phyloP scores from a whole-genome alignment of 2,113 vertebrate genomes.

The Ondatra zibethicus region DNA sequence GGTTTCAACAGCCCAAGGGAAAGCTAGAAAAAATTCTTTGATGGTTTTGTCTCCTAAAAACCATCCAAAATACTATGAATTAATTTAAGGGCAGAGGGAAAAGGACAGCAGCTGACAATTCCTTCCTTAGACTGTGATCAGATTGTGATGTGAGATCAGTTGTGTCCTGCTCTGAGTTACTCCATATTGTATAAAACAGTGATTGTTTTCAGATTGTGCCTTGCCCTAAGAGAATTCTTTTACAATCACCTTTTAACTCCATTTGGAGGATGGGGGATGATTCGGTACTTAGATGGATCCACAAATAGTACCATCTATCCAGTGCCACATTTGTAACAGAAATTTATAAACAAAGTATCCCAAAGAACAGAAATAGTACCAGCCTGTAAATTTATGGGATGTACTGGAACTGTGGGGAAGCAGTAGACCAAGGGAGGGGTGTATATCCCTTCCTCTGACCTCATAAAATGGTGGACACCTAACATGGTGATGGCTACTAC shows the following conservation, averaged over 20 bases:
- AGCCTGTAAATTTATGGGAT: neutral
- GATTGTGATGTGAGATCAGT: neutral
- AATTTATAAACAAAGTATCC: neutral
- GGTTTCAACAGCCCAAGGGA: neutral
- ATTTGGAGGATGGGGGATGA: neutral
- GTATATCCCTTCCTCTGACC: neutral
- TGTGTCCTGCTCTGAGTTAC: neutral
- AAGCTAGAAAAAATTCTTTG: neutral
- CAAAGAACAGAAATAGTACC: neutral
- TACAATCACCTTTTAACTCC: neutral
- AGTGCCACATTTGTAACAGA: neutral
- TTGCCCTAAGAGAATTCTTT: neutral
- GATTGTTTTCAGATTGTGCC: neutral
- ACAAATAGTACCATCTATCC: neutral
- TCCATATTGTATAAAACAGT: neutral
- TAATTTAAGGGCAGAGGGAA: neutral
- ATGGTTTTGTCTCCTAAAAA: neutral
- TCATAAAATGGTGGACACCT: neutral
- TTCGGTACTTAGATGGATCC: neutral
- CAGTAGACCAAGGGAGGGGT: too few species aligned
- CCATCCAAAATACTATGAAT: neutral
- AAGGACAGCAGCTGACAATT: neutral
- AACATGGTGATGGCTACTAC: neutral
- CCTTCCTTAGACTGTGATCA: neutral
- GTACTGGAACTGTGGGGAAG: too few species aligned